Evolutionary conservation across 1,140 invertebrate species (phyloP).

Genomic region (Bradynema listronoti): DNA sequence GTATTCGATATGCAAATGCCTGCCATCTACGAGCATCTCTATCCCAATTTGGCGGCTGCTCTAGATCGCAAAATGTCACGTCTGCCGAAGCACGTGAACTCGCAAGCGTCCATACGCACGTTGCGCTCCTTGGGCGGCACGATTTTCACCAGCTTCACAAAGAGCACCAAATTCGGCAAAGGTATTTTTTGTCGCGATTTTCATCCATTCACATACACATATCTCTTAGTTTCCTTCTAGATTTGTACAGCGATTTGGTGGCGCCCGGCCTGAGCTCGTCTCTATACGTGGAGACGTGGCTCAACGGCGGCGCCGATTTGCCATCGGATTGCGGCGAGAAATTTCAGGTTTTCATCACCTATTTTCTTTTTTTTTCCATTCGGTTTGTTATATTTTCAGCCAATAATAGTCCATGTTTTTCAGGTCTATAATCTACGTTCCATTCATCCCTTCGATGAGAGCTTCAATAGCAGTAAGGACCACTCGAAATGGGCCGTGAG

Average conservation of each 20-base stretch:
- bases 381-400: not conserved
- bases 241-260: constrained; percentile 75
- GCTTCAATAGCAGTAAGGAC: constrained; percentile 71
- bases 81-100: constrained; percentile 2
- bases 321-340: constrained; percentile 53
- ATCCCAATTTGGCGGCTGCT: constrained; percentile 23
- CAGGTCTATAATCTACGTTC: constrained; percentile 55
- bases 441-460: constrained; percentile 22
- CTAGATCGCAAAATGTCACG: constrained; percentile 17
- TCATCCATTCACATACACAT: not conserved
- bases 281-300: constrained; percentile 78
- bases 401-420: not conserved
- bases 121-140: constrained; percentile 12
- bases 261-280: constrained; percentile 68
- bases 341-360: not conserved
- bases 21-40: constrained; percentile 16
- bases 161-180: constrained; percentile 35
- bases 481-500: constrained; percentile 87
- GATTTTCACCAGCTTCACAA: constrained; percentile 28
- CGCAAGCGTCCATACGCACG: constrained; percentile 14
- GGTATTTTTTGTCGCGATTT: constrained; percentile 5
- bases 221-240: constrained; percentile 59
- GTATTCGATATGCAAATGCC: constrained; percentile 34
- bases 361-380: not conserved
- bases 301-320: constrained; percentile 65